These are phyloP conservation scores for Dastarcus helophoroides DNA, from an alignment of 2,888 invertebrate genomes.

Conservation along the genomic window DNA sequence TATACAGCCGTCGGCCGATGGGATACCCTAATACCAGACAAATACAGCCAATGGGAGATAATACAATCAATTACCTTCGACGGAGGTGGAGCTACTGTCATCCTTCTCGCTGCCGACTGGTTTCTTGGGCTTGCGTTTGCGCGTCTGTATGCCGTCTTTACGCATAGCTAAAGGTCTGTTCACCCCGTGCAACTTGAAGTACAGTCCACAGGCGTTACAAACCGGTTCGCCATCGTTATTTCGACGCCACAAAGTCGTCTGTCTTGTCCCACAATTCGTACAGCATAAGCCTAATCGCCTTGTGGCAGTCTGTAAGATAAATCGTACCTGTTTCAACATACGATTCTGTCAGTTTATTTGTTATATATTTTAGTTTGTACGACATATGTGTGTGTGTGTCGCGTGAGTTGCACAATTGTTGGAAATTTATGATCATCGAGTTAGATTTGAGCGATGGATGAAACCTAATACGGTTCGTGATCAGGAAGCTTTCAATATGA, in stretches of 20 bases:
- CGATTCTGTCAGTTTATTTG: too few relatives aligned
- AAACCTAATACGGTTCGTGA: too few relatives aligned
- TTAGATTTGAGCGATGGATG: too few relatives aligned
- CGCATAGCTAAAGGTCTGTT: conserved; percentile 90
- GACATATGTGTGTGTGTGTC: too few relatives aligned
- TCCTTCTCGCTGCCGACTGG: conserved; percentile 41
- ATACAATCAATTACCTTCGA: conserved; percentile 36
- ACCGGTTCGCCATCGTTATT: conserved; percentile 98
- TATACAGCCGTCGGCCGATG: too few relatives aligned
- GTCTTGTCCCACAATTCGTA: conserved; percentile 94
- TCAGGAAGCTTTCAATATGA: too few relatives aligned
- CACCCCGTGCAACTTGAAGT: conserved; percentile 91
- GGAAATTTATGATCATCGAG: too few relatives aligned
- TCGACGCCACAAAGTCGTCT: conserved; percentile 95
- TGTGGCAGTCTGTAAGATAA: conserved; percentile 60
- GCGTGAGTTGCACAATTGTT: too few relatives aligned
- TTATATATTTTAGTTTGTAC: too few relatives aligned
- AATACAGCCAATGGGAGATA: too few relatives aligned
- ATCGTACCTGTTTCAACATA: too few relatives aligned
- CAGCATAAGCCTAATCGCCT: conserved; percentile 84
- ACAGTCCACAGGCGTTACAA: conserved; percentile 95
- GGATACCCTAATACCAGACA: too few relatives aligned
- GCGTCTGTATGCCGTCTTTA: conserved; percentile 91
- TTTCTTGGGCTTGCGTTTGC: conserved; percentile 88
- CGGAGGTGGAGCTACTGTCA: conserved; percentile 30